Evolutionary conservation across 2,888 invertebrate genomes (phyloP), one percentile per base, ranked within the genome.

Genomic region (Thumatha senex): DNA sequence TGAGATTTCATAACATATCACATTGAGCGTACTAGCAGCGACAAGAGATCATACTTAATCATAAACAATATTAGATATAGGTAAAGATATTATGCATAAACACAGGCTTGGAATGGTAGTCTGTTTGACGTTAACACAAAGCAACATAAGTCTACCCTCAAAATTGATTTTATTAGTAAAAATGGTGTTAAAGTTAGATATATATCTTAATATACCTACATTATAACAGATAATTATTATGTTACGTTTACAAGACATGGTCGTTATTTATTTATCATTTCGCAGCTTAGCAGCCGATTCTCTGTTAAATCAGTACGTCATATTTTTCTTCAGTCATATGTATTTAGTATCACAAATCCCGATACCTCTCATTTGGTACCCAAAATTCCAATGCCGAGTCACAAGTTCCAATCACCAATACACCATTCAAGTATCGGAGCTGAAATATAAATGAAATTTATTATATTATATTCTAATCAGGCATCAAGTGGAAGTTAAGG

Each of bases 301-400:
- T 38, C 46, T 15, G 10, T 3, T 35, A 29, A 29, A 3, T 43
- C 13, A 24, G 18, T 24, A 4, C 18, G 18, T 24, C 18, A 24
- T 24, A 24, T 24, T 24, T n/a, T 24, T 24, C 18, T 24, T 24
- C 18, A 24, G 18, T 24, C 18, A 24, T 24, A 24, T 24, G 18
- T 18, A 13, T 30, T 56, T 56, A 62, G 50, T 52, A 49, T 54
- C 64, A 56, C 50, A 49, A 24, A 43, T 65, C 38, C 12, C 18
- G 35, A 58, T 76, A 79, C 58, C 59, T 74, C 30, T 82, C 79
- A 34, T 73, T 78, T 1, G 91, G 91, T 41, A 90, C 78, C 92
- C 92, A 92, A 59, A 92, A 87, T 64, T 92, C 92, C 31, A 92
- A 63, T 7, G 92, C 84, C 5, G 88, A 86, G 55, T 92, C 91